phyloP scores from a whole-genome alignment of 2,797 vertebrate genomes.

The Rhinatrema bivittatum region DNA sequence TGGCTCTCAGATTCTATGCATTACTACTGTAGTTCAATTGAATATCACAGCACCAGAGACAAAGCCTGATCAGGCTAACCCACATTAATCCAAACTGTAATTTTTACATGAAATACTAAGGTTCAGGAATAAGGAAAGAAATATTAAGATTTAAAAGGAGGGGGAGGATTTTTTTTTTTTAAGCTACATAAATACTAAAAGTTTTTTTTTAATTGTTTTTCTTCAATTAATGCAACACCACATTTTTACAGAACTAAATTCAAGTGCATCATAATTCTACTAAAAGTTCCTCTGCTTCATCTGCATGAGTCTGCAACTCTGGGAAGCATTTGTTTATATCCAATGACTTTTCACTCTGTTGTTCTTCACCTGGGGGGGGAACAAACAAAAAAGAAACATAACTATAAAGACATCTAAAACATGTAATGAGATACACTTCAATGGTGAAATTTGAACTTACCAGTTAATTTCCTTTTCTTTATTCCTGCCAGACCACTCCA shows the following conservation, averaged over 20 bases:
- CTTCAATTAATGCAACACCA: neutral
- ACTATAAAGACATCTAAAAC: no score
- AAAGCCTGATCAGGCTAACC: no score
- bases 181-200: slow-evolving; percentile 9
- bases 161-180: no score
- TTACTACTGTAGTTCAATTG: no score
- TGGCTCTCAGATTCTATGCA: no score
- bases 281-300: slow-evolving; percentile 5
- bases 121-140: slow-evolving; percentile 4
- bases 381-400: slow-evolving; percentile 15
- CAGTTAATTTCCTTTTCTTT: no score
- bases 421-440: no score
- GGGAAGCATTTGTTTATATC: slow-evolving; percentile 1
- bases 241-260: slow-evolving; percentile 11
- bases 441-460: no score
- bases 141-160: slow-evolving; percentile 1
- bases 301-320: slow-evolving; percentile 10
- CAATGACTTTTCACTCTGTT: slow-evolving; percentile 19
- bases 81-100: neutral
- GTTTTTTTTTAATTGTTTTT: slow-evolving; percentile 1
- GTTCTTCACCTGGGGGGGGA: no score
- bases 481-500: no score
- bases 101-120: neutral
- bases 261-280: neutral
- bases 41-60: no score